phyloP scores from a whole-genome alignment of 2,888 invertebrate genomes.

The Dryomyza anilis region DNA sequence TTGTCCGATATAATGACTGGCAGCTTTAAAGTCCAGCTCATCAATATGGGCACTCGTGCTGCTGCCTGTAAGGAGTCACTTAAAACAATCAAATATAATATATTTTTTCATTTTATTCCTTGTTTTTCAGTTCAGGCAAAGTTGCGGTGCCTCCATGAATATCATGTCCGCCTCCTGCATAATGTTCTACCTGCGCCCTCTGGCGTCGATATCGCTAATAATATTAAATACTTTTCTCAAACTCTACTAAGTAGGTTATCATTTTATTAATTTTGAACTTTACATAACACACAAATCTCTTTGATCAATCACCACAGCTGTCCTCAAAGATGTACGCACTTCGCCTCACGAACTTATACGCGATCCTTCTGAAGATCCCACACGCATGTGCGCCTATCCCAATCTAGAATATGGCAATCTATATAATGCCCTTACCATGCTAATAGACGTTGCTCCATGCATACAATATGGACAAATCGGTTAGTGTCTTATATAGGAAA shows the following conservation, averaged over 20 bases:
- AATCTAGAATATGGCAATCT: slow-evolving; percentile 96
- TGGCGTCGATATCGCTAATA: slow-evolving; percentile 95
- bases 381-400: slow-evolving; percentile 90
- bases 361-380: slow-evolving; percentile 82
- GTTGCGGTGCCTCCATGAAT: slow-evolving; percentile 95
- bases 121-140: slow-evolving; percentile 87
- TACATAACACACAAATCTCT: neutral
- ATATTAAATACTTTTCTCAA: slow-evolving; percentile 97
- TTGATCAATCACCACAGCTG: too few species aligned
- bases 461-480: slow-evolving; percentile 88
- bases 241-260: slow-evolving; percentile 85
- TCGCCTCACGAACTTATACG: slow-evolving; percentile 91
- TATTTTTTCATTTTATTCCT: neutral
- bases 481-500: too few species aligned
- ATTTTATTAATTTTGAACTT: neutral
- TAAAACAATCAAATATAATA: neutral
- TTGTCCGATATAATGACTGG: slow-evolving; percentile 67
- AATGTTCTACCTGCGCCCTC: slow-evolving; percentile 90
- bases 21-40: slow-evolving; percentile 72
- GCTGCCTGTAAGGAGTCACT: slow-evolving; percentile 90
- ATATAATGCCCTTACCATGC: slow-evolving; percentile 80
- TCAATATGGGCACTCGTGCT: slow-evolving; percentile 90
- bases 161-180: slow-evolving; percentile 89
- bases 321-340: slow-evolving; percentile 94
- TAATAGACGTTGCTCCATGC: slow-evolving; percentile 90